A percentile compares a stretch with the other conserved stretches of the same genome.
These are phyloP conservation scores for Paralvinella palmiformis DNA, from an alignment of 1,140 invertebrate species.

Conservation along the genomic window DNA sequence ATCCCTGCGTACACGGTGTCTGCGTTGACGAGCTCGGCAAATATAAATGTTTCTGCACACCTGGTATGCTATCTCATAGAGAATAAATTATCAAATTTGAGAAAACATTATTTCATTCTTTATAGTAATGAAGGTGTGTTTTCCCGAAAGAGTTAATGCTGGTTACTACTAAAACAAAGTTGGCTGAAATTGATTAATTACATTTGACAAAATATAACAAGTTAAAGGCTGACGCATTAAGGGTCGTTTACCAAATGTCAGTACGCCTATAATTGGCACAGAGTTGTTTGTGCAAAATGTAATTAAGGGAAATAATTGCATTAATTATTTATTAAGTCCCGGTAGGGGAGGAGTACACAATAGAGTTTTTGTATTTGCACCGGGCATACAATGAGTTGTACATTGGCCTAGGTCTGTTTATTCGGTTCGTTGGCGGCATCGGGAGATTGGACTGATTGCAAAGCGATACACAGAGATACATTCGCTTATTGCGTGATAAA, in stretches of 20 bases:
- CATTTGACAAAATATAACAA: no score
- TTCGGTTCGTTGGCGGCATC: neutral
- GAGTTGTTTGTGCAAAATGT: no score
- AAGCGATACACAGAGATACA: neutral
- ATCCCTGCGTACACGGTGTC: constrained; percentile 20
- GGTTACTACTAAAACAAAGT: no score
- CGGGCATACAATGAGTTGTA: neutral
- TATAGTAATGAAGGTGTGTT: neutral
- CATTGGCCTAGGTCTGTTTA: neutral
- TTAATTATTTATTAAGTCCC: no score
- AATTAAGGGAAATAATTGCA: no score
- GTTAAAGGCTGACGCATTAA: no score
- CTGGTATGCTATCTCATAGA: neutral
- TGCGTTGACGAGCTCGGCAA: constrained; percentile 13
- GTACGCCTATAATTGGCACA: no score
- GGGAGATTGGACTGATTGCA: neutral
- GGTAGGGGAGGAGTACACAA: no score
- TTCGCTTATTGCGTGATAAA: neutral
- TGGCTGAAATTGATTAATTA: no score
- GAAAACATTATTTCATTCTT: neutral
- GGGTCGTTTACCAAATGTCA: no score
- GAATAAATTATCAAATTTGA: neutral
- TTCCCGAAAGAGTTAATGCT: neutral
- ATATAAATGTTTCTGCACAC: constrained; percentile 18
- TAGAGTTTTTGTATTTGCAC: neutral